Evolutionary conservation across 2,888 invertebrate species (phyloP), one percentile per base, ranked within the genome.

Genomic region (Empis livida): DNA sequence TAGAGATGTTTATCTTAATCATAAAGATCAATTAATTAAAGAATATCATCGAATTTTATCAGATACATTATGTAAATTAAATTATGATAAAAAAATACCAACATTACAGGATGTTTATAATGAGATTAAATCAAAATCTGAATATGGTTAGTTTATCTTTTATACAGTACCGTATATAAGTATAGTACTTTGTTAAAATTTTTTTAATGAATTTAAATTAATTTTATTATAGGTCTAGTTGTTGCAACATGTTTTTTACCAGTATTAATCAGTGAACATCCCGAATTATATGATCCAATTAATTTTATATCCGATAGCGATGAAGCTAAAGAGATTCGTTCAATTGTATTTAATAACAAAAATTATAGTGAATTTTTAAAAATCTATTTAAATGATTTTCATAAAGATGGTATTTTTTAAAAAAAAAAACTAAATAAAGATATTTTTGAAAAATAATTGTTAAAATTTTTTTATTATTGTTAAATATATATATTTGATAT

Each of bases 241-340:
- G 58, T 59, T 9, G 54, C 55, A 6, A 55, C 57, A 5, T 57
- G 59, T 31, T 45, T 61, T 23, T 39, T 59, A 37, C 62, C 63
- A 5, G 56, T 63, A 39, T 45, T 61, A 42, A 57, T 60, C 13
- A 60, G 56, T 40, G 61, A 62, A 48, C 56, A 59, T 46, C 46
- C 53, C 8, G 59, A 62, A 13, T 50, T 61, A 20, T 54, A 59
- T 1, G 59, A 60, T 50, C 51, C 57, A 1, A 50, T 49, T 15
- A 57, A 59, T 47, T 59, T 57, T 41, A 37, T 62, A 23, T 49
- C 53, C 16, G 55, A 59, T 27, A 53, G 55, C 4, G 58, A 60
- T 10, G 59, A 60, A 43, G 55, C 59, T 5, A 44, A 49, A 16
- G 51, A 51, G 30, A 59, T 56, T 43, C 54, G 61, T 41, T 51